Evolutionary conservation across 2,888 invertebrate genomes (phyloP).

Genomic region (Heteropelma amictum): DNA sequence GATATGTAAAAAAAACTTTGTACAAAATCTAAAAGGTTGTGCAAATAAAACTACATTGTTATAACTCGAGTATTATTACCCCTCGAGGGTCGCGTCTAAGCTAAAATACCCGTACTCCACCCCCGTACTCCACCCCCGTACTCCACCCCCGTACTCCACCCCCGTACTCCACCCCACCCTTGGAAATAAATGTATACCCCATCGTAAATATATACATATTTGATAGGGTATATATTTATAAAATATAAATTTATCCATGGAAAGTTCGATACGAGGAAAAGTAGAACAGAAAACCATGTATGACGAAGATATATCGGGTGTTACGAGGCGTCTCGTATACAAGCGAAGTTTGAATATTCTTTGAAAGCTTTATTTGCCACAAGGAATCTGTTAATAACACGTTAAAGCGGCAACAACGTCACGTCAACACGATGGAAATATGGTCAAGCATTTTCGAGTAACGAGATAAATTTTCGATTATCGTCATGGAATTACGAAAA

Average conservation of each 20-base stretch:
- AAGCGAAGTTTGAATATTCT: slow-evolving; percentile 28
- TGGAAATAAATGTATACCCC: too few species aligned
- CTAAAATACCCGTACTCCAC: too few species aligned
- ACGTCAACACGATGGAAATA: slow-evolving; percentile 15
- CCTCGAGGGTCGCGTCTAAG: too few species aligned
- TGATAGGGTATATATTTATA: neutral
- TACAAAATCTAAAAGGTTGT: too few species aligned
- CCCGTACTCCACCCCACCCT: too few species aligned
- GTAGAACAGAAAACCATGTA: slow-evolving; percentile 23
- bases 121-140: too few species aligned
- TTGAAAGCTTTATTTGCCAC: slow-evolving; percentile 24
- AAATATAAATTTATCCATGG: neutral
- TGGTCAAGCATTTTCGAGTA: slow-evolving; percentile 16
- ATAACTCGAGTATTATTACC: too few species aligned
- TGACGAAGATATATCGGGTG: slow-evolving; percentile 1
- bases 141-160: too few species aligned
- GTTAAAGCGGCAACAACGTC: slow-evolving; percentile 19
- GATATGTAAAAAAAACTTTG: too few species aligned
- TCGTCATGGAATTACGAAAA: neutral
- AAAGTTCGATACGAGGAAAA: slow-evolving; percentile 32
- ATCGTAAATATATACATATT: neutral
- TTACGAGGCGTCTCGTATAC: neutral
- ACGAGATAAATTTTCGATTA: slow-evolving; percentile 25
- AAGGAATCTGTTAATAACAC: slow-evolving; percentile 42
- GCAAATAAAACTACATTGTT: too few species aligned